Evolutionary conservation across 2,113 vertebrate species (phyloP).

Genomic region (Crotalus tigris): DNA sequence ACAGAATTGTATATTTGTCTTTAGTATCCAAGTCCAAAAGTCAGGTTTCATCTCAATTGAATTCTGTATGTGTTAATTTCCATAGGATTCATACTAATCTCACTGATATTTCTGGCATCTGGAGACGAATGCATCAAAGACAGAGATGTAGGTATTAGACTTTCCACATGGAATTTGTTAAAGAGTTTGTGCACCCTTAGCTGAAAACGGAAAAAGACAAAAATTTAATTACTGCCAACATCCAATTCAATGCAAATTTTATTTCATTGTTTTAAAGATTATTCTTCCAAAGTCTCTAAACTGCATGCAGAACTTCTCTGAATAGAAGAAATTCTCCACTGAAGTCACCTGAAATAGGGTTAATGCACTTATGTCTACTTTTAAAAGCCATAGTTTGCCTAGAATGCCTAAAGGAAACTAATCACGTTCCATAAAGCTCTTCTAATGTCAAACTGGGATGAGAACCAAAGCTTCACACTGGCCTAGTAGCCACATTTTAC

Average conservation of each 20-base stretch:
- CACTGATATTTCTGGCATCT: constrained; percentile 65
- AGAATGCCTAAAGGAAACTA: not conserved
- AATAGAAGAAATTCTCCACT: not conserved
- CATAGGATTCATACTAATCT: constrained; percentile 80
- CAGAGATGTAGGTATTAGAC: constrained; percentile 72
- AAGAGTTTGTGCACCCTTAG: constrained; percentile 75
- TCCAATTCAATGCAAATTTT: not conserved
- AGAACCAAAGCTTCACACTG: not conserved
- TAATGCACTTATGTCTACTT: not conserved
- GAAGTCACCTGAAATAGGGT: not conserved
- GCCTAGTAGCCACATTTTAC: not conserved
- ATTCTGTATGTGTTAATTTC: constrained; percentile 82
- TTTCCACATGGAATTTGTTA: constrained; percentile 69
- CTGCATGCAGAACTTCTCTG: not conserved
- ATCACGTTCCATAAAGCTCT: not conserved
- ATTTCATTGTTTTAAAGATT: not conserved
- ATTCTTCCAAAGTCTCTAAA: not conserved
- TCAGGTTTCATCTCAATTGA: constrained; percentile 70
- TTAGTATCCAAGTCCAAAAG: constrained; percentile 43
- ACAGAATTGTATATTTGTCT: constrained; percentile 51
- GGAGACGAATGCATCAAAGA: constrained; percentile 78
- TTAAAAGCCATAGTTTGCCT: not conserved
- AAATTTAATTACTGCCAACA: constrained; percentile 29
- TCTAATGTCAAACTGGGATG: not conserved
- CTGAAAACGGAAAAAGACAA: constrained; percentile 56